Evolutionary conservation across 1,140 invertebrate genomes (phyloP).

Genomic region (Phortica variegata): DNA sequence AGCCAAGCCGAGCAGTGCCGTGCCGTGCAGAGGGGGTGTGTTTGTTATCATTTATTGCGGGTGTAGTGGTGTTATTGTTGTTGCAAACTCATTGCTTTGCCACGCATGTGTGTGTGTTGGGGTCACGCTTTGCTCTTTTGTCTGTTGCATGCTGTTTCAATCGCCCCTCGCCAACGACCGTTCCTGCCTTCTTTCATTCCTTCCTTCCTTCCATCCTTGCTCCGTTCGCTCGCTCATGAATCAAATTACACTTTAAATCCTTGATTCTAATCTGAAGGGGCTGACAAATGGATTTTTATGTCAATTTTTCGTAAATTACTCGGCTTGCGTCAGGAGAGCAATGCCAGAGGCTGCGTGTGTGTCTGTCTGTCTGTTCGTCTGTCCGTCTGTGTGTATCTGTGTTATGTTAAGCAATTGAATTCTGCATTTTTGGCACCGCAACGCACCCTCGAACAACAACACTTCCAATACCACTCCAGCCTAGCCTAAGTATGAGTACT

Average conservation of each 20-base stretch:
- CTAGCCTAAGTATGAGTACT: too few species aligned
- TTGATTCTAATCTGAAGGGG: slow-evolving; percentile 56
- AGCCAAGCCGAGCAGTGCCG: not conserved
- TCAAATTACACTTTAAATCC: slow-evolving; percentile 57
- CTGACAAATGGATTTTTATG: slow-evolving; percentile 55
- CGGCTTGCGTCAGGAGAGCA: too few species aligned
- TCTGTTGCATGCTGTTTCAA: slow-evolving; percentile 27
- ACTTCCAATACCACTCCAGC: too few species aligned
- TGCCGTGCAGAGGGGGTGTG: slow-evolving; percentile 31
- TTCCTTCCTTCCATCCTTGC: too few species aligned
- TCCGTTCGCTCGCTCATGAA: slow-evolving; percentile 25
- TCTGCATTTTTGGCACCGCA: slow-evolving; percentile 46
- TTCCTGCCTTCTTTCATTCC: too few species aligned
- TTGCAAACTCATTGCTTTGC: slow-evolving; percentile 3
- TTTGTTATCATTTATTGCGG: slow-evolving; percentile 51
- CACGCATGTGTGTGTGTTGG: slow-evolving; percentile 47
- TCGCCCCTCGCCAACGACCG: too few species aligned
- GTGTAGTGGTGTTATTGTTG: slow-evolving; percentile 40
- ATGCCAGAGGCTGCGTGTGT: too few species aligned
- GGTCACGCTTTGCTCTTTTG: slow-evolving; percentile 52
- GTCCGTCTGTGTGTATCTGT: too few species aligned
- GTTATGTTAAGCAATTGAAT: slow-evolving; percentile 52
- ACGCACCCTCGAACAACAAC: slow-evolving; percentile 16
- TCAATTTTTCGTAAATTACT: slow-evolving; percentile 42
- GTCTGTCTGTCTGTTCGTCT: too few species aligned